Percentiles rank a stretch among this genome's conserved stretches.
These are phyloP conservation scores for Omphaloscelis lunosa DNA, from an alignment of 2,888 invertebrate genomes.

Conservation along the genomic window DNA sequence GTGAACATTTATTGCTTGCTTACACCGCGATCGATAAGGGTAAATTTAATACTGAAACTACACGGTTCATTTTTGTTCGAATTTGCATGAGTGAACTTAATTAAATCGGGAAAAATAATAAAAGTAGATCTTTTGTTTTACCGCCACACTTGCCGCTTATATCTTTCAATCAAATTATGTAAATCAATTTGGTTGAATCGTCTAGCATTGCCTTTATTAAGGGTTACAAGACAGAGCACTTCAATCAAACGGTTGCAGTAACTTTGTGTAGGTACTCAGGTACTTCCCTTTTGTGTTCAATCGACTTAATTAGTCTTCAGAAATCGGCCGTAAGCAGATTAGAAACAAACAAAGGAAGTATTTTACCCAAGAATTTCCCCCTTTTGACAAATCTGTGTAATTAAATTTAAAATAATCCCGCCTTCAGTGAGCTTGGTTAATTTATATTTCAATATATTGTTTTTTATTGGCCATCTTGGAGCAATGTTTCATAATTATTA, in stretches of 20 bases:
- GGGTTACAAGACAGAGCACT: constrained; percentile 21
- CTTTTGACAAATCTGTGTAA: constrained; percentile 66
- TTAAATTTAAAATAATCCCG: constrained; percentile 67
- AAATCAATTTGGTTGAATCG: neutral
- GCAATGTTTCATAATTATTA: constrained; percentile 29
- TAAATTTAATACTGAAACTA: neutral
- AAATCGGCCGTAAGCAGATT: constrained; percentile 66
- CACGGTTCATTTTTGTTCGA: neutral
- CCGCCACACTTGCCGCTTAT: too few species aligned
- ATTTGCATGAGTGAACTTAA: neutral
- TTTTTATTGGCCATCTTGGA: constrained; percentile 43
- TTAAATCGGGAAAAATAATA: neutral
- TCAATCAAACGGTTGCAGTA: constrained; percentile 53
- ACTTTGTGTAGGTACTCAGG: constrained; percentile 29
- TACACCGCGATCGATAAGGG: constrained; percentile 11
- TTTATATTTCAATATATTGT: constrained; percentile 61
- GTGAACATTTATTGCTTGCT: neutral
- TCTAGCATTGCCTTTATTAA: neutral
- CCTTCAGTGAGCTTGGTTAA: constrained; percentile 49
- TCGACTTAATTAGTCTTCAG: constrained; percentile 62
- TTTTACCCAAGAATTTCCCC: constrained; percentile 39
- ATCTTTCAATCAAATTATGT: neutral
- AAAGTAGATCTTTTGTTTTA: neutral
- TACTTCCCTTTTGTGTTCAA: constrained; percentile 54
- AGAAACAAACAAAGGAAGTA: constrained; percentile 66